Conservation (phyloP, 2,888 invertebrate species). For the Macrosiphum euphorbiae region DNA sequence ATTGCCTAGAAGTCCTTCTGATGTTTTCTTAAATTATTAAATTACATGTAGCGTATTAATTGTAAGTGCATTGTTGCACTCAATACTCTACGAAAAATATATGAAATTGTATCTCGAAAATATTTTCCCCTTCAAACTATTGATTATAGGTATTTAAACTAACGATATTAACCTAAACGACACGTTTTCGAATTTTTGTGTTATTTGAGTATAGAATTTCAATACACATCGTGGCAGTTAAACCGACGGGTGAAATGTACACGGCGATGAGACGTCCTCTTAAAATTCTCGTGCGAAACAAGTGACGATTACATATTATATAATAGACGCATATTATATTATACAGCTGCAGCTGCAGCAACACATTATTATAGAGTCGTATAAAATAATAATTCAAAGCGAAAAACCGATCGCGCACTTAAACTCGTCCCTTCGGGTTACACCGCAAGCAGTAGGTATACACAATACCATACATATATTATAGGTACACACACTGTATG, state of each 20-base stretch:
- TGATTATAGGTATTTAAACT: background rate
- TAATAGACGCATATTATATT: background rate
- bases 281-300: background rate
- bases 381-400: conserved; percentile 1
- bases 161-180: background rate
- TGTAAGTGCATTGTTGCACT: background rate
- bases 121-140: background rate
- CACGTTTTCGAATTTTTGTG: background rate
- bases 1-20: background rate
- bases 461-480: background rate
- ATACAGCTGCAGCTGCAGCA: background rate
- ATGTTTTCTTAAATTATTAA: background rate
- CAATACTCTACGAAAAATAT: background rate
- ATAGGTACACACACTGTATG: background rate
- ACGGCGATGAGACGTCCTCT: background rate
- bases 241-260: background rate
- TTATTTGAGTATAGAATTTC: background rate
- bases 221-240: background rate
- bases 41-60: background rate
- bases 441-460: background rate
- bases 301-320: background rate
- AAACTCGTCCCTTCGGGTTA: background rate
- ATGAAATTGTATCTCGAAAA: background rate
- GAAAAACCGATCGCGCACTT: background rate
- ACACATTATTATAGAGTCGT: conserved; percentile 7